Evolutionary conservation across 2,113 vertebrate species (phyloP), one percentile per base, ranked within the genome.

Genomic region (Gasterosteus aculeatus): DNA sequence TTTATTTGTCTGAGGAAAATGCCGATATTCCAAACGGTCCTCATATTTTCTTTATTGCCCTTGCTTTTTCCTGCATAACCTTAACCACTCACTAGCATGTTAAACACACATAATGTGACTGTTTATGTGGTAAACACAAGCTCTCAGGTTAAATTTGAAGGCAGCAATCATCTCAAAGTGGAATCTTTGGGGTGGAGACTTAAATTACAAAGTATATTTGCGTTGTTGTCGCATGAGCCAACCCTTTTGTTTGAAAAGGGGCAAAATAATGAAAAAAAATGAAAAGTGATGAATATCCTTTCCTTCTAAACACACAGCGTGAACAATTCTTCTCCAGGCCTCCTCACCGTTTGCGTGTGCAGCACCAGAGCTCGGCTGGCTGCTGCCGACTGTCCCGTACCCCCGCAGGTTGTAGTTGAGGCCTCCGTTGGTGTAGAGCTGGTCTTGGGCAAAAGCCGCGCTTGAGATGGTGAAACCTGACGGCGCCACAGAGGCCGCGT

Each of bases 401-500:
- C 96, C 94, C 73, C 97, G 96, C 93, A 97, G 96, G 88, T 94
- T 97, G 93, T 99, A 98, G 93, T 96, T 98, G 88, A 99, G 95
- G 92, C 97, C 96, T 82, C 98, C 98, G 0, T 99, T 99, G 96
- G 97, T 97, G 81, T 97, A 98, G 91, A 97, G 96, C 0, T 97
- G 96, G 88, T 99, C 97, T 93, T 99, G 97, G 92, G 95, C 95
- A 89, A 96, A 98, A 78, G 97, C 96, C 68, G 96, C 93, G 81
- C 96, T 95, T 87, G 97, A 95, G 91, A 98, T 95, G 86, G 96
- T 91, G 71, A 97, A 98, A 82, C 95, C 95, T 69, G 97, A 95
- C 69, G 96, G 95, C 64, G 96, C 90, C 91, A 95, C 91, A 76
- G 96, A 82, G 75, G 95, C 83, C 5, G 96, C 89, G 81, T 97